Percentiles rank a stretch among this genome's conserved stretches.
Conservation (phyloP, 2,797 vertebrate species). For the Rallus crepitans region DNA sequence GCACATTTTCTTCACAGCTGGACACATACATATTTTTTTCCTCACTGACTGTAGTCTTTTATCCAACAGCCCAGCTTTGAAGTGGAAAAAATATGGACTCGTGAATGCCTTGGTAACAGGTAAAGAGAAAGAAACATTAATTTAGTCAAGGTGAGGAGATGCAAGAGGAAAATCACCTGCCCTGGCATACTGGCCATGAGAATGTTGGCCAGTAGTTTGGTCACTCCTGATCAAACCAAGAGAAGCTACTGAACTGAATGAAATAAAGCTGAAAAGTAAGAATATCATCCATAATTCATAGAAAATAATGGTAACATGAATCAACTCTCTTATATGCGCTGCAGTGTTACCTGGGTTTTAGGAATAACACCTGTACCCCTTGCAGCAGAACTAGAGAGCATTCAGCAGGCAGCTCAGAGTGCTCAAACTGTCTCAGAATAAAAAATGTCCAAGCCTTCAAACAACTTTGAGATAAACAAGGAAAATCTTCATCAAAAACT, state of each 20-base stretch:
- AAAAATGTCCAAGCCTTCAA: not conserved
- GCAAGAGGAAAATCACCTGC: not conserved
- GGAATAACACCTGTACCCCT: not conserved
- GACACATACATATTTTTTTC: fast-evolving
- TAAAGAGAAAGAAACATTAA: not conserved
- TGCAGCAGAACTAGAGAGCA: not conserved
- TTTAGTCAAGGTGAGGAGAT: not conserved
- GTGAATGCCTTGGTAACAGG: not conserved
- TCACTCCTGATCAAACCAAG: not conserved
- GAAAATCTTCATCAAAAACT: not conserved
- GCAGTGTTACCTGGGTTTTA: not conserved
- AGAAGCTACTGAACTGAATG: not conserved
- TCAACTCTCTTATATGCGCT: not conserved
- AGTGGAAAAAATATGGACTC: not conserved
- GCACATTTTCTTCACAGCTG: not conserved
- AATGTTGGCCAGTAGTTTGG: not conserved
- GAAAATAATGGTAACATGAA: not conserved
- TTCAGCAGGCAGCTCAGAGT: not conserved
- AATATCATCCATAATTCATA: not conserved
- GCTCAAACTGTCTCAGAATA: not conserved
- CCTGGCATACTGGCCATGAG: not conserved
- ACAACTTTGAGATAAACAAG: not conserved
- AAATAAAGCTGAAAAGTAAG: not conserved
- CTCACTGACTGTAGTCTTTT: not conserved
- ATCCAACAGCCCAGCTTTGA: not conserved